phyloP scores from a whole-genome alignment of 2,888 invertebrate species.

The Nephrotoma guestfalica region DNA sequence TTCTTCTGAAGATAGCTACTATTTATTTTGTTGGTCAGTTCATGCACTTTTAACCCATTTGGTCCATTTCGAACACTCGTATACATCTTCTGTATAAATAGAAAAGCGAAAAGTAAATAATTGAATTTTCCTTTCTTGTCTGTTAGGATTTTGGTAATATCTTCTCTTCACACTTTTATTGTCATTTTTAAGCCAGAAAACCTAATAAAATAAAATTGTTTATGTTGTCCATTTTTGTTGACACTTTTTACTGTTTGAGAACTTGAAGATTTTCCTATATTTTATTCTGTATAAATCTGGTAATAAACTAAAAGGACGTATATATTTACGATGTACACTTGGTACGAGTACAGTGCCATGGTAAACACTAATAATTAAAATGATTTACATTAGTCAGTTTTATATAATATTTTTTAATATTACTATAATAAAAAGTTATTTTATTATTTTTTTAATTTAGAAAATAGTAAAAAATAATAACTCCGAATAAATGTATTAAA shows the following conservation, averaged over 20 bases:
- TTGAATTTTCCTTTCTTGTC: not conserved
- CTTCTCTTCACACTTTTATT: not conserved
- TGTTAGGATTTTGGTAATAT: not conserved
- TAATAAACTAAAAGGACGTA: not conserved
- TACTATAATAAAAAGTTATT: not conserved
- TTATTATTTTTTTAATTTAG: not conserved
- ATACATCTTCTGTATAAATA: not conserved
- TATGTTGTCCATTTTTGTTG: not conserved
- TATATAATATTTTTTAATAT: not conserved
- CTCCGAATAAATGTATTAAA: not conserved
- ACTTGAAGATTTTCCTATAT: not conserved
- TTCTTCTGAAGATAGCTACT: not conserved
- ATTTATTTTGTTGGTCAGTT: not conserved
- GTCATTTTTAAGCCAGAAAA: not conserved
- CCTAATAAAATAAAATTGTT: not conserved
- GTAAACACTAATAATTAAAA: not conserved
- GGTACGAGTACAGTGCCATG: not conserved
- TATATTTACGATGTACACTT: not conserved
- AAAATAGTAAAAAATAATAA: not conserved
- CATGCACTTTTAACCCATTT: not conserved
- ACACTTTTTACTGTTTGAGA: not conserved
- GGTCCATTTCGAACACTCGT: not conserved
- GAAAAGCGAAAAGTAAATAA: not conserved
- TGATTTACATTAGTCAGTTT: not conserved
- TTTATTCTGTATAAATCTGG: not conserved